Evolutionary conservation across 2,888 invertebrate species (phyloP).

Genomic region (Pristionchus mayeri): DNA sequence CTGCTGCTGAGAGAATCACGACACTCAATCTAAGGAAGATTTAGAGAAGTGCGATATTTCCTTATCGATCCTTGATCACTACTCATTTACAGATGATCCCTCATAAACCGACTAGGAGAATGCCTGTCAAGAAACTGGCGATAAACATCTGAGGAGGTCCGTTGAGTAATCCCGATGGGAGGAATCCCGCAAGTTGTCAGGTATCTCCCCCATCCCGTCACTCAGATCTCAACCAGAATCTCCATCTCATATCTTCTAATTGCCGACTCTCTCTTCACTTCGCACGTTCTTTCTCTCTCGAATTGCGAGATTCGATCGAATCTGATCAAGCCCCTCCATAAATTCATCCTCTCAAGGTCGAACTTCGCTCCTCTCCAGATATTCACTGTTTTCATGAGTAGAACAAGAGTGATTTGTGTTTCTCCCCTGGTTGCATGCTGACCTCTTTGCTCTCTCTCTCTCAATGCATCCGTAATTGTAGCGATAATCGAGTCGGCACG

Average conservation of each 20-base stretch:
- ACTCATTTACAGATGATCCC: conserved; percentile 7
- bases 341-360: background rate
- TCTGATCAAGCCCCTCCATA: conserved; percentile 15
- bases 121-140: background rate
- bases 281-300: background rate
- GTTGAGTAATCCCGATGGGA: conserved; percentile 5
- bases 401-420: background rate
- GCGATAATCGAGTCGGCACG: conserved; percentile 17
- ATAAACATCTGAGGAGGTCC: too few relatives aligned
- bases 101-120: background rate
- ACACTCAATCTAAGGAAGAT: background rate
- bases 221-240: conserved; percentile 4
- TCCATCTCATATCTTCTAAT: background rate
- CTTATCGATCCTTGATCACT: background rate
- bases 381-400: background rate
- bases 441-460: conserved; percentile 37
- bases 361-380: too few relatives aligned
- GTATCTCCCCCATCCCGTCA: conserved; percentile 23
- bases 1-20: background rate
- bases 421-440: background rate
- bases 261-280: background rate
- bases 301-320: conserved; percentile 20
- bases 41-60: background rate
- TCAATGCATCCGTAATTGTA: background rate
- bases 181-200: conserved; percentile 28